phyloP scores from a whole-genome alignment of 2,113 vertebrate species.

The Tauraco erythrolophus region DNA sequence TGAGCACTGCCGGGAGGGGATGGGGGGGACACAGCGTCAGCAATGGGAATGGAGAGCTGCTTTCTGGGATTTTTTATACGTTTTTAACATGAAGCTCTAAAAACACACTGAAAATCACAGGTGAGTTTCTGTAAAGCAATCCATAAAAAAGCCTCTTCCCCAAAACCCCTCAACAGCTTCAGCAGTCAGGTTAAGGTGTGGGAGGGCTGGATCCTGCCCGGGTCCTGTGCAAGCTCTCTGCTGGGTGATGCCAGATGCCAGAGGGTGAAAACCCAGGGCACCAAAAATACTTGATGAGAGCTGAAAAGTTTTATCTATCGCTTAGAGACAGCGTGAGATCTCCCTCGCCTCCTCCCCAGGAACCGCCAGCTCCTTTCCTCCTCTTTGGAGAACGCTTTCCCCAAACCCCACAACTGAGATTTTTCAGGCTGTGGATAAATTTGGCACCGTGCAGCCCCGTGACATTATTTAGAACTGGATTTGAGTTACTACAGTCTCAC shows the following conservation, averaged over 20 bases:
- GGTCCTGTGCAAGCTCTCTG: not conserved
- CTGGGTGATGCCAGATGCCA: not conserved
- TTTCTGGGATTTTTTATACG: not conserved
- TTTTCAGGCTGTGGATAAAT: not conserved
- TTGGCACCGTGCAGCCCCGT: not conserved
- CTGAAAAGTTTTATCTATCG: not conserved
- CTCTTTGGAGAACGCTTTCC: not conserved
- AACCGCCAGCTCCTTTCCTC: conserved; percentile 31
- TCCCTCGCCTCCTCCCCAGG: not conserved
- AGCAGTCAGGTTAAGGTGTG: not conserved
- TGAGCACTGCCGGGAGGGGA: conserved; percentile 79
- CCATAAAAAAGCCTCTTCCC: not conserved
- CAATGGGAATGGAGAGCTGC: not conserved
- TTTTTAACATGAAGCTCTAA: not conserved
- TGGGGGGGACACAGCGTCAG: not conserved
- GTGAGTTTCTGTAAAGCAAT: not conserved
- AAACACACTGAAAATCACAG: not conserved
- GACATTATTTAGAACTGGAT: conserved; percentile 57
- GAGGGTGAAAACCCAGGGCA: not conserved
- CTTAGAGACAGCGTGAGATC: not conserved
- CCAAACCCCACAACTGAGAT: not conserved
- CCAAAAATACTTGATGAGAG: not conserved
- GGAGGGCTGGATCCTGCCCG: not conserved
- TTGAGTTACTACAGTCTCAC: conserved; percentile 56
- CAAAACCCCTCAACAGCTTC: rapidly evolving